Conservation (phyloP, 2,113 vertebrate genomes). For the Serinus canaria region DNA sequence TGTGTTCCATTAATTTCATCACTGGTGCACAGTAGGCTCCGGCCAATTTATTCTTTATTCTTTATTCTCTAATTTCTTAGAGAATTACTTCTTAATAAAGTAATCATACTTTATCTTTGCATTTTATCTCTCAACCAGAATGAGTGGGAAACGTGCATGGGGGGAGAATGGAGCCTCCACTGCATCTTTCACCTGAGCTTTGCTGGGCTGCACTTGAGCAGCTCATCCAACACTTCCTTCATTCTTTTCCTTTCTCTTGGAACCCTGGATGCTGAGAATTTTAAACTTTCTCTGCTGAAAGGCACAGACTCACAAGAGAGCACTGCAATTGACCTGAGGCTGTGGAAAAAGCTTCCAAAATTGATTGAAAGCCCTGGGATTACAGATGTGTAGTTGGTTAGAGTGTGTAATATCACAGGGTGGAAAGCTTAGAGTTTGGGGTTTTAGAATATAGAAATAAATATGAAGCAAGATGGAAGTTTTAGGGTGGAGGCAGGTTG, state of each 20-base stretch:
- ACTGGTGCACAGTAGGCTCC: not conserved
- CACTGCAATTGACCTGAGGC: too few relatives aligned
- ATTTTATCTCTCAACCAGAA: not conserved
- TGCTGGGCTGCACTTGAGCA: not conserved
- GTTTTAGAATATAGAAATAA: too few relatives aligned
- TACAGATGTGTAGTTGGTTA: too few relatives aligned
- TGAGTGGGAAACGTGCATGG: rapidly evolving
- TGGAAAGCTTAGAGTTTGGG: too few relatives aligned
- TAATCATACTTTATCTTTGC: not conserved
- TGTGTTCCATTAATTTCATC: not conserved
- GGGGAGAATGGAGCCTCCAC: rapidly evolving
- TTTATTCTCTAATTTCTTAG: not conserved
- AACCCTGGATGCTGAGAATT: too few relatives aligned
- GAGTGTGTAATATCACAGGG: too few relatives aligned
- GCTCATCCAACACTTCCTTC: not conserved
- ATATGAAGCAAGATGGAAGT: too few relatives aligned
- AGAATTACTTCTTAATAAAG: not conserved
- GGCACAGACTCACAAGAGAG: too few relatives aligned
- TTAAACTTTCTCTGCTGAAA: too few relatives aligned
- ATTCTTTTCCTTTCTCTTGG: not conserved
- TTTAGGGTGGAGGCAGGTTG: too few relatives aligned
- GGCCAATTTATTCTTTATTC: not conserved
- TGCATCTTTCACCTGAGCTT: not conserved
- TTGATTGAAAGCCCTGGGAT: too few relatives aligned
- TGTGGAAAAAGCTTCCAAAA: too few relatives aligned